Conservation (phyloP, 2,797 vertebrate genomes). For the Bovichtus diacanthus region DNA sequence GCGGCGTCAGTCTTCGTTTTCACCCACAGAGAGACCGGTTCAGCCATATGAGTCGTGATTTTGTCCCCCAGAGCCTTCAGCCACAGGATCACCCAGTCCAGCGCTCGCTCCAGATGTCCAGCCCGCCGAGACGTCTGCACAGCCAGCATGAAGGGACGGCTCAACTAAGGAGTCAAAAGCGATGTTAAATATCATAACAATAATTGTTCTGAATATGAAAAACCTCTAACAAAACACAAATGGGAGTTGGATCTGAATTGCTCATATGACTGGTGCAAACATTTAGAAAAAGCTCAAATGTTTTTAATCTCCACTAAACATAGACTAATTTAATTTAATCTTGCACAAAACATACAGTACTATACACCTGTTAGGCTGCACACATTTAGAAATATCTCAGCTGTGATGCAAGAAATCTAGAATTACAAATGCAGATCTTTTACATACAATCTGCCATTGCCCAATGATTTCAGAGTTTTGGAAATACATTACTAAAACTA, state of each 20-base stretch:
- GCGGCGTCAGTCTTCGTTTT: slow-evolving; percentile 89
- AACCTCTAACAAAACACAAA: neutral
- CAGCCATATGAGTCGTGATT: slow-evolving; percentile 79
- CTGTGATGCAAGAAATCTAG: too few species aligned
- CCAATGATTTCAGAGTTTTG: too few species aligned
- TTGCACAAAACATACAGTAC: too few species aligned
- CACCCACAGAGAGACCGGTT: slow-evolving; percentile 91
- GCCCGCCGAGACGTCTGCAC: slow-evolving; percentile 88
- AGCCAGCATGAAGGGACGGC: slow-evolving; percentile 89
- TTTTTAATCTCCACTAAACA: neutral
- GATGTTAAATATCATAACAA: neutral
- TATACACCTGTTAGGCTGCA: too few species aligned
- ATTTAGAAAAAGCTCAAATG: neutral
- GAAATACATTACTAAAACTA: too few species aligned
- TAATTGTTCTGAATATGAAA: neutral
- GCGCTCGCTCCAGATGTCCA: slow-evolving; percentile 82
- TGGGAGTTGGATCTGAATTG: neutral
- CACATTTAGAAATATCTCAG: too few species aligned
- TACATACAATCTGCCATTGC: too few species aligned
- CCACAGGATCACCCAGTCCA: slow-evolving; percentile 89
- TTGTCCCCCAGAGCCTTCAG: slow-evolving; percentile 81
- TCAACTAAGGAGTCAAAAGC: slow-evolving; percentile 80
- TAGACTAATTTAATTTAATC: neutral
- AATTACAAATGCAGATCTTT: too few species aligned
- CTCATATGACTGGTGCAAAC: neutral